Evolutionary conservation across 2,797 vertebrate genomes (phyloP), one percentile per base, ranked within the genome.

Genomic region (Schizothorax lantsangensis): DNA sequence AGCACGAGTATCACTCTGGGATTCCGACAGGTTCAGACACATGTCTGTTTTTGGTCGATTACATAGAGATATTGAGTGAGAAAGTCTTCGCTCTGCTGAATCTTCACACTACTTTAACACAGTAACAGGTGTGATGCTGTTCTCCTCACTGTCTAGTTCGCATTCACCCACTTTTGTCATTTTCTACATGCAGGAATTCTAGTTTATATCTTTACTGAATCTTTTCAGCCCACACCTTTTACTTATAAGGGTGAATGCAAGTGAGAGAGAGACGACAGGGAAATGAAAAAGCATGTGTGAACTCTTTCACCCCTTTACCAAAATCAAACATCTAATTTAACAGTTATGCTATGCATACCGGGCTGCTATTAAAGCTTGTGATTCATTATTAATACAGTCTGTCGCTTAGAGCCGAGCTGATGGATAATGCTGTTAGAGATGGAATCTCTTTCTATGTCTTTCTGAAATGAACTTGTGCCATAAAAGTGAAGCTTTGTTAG

Each of bases 301-400:
- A 85, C 87, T 85, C 87, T 19, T 85, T 85, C 79, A 88, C 78
- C 83, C 26, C 68, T 84, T 71, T 66, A 59, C 79, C 59, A 62
- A 84, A 84, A 84, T 87, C 81, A 84, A 87, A 80, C 82, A 79
- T 75, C 79, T 88, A 43, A 84, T 88, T 82, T 85, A 68, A 66
- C 71, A 75, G 71, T 66, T 75, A 77, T 26, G 47, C 49, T 43
- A 54, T 72, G 81, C 30, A 78, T n/a, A 83, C 62, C 75, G 14
- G 54, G 71, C 45, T 6, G 36, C 73, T 72, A 83, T 88, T 86
- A 83, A 62, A 79, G 79, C 68, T 40, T 36, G 45, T 14, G 43
- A 73, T 88, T 77, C 68, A 88, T 88, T 86, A 88, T 88, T 88
- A 80, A 88, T 86, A 45, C 11, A 33, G 26, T 45, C 74, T 88